These are phyloP conservation scores for Meliscaeva auricollis DNA, from an alignment of 2,888 invertebrate species.

Conservation along the genomic window DNA sequence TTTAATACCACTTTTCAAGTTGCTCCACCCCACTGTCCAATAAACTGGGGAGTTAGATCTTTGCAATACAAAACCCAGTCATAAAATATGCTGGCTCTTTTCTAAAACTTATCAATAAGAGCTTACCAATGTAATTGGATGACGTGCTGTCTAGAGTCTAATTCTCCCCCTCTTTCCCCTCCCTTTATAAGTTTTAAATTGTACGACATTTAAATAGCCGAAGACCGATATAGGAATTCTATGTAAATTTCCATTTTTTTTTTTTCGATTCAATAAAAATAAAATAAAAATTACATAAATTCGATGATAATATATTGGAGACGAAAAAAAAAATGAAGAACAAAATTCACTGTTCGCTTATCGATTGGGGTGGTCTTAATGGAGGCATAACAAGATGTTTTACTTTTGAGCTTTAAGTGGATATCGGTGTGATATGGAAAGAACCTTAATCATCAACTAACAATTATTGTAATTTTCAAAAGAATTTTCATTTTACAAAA, in stretches of 20 bases:
- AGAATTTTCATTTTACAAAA: conserved; percentile 8
- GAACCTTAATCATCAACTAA: conserved; percentile 23
- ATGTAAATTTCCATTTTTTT: conserved; percentile 59
- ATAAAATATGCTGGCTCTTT: conserved; percentile 26
- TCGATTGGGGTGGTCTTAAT: conserved; percentile 73
- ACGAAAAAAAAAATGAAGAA: neutral
- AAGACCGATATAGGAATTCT: conserved; percentile 58
- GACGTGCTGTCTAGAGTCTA: conserved; percentile 33
- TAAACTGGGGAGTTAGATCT: neutral
- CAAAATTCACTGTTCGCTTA: conserved; percentile 51
- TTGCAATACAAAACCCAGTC: conserved; percentile 19
- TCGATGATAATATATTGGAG: conserved; percentile 59
- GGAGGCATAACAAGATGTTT: conserved; percentile 61
- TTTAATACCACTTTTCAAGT: neutral
- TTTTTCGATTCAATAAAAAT: conserved; percentile 68
- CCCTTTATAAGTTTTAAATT: neutral
- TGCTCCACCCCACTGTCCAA: neutral
- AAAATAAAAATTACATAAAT: conserved; percentile 75
- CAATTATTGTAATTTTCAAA: conserved; percentile 22
- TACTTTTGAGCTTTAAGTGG: conserved; percentile 26
- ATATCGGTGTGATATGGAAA: conserved; percentile 50
- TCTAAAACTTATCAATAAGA: neutral
- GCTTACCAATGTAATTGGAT: conserved; percentile 25
- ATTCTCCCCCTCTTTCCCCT: too few relatives aligned
- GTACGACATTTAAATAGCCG: conserved; percentile 31